phyloP scores from a whole-genome alignment of 2,888 invertebrate genomes.

The Hololepta plana region DNA sequence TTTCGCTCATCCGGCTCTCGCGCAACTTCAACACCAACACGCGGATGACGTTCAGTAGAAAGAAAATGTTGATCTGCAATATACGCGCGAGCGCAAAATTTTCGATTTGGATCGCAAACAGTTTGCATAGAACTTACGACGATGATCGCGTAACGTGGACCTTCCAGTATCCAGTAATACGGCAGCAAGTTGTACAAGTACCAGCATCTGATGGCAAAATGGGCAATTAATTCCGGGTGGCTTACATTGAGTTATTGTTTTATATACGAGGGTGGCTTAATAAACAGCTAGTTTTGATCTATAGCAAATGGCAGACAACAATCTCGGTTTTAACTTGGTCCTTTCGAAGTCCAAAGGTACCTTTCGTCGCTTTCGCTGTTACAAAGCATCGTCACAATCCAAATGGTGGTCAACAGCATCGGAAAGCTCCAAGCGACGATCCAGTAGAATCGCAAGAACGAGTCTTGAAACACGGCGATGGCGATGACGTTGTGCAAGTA shows the following conservation, averaged over 20 bases:
- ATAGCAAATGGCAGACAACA: too few relatives aligned
- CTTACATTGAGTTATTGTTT: conserved; percentile 1
- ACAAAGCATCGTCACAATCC: conserved; percentile 40
- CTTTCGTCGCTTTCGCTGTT: conserved; percentile 14
- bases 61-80: conserved; percentile 55
- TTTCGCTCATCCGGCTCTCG: conserved; percentile 53
- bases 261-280: conserved; percentile 3
- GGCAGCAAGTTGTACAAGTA: conserved; percentile 66
- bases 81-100: too few relatives aligned
- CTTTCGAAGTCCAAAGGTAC: too few relatives aligned
- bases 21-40: conserved; percentile 59
- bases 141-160: conserved; percentile 63
- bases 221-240: background rate
- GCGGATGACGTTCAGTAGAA: conserved; percentile 62
- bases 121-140: conserved; percentile 37
- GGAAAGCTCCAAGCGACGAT: conserved; percentile 61
- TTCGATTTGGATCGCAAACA: too few relatives aligned
- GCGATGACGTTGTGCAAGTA: conserved; percentile 76
- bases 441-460: conserved; percentile 40
- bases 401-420: conserved; percentile 43
- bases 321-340: too few relatives aligned
- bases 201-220: conserved; percentile 43
- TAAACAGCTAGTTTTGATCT: too few relatives aligned
- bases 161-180: conserved; percentile 83
- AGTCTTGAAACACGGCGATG: conserved; percentile 49